Conservation (phyloP, 2,797 vertebrate species). For the Cyclopterus lumpus region DNA sequence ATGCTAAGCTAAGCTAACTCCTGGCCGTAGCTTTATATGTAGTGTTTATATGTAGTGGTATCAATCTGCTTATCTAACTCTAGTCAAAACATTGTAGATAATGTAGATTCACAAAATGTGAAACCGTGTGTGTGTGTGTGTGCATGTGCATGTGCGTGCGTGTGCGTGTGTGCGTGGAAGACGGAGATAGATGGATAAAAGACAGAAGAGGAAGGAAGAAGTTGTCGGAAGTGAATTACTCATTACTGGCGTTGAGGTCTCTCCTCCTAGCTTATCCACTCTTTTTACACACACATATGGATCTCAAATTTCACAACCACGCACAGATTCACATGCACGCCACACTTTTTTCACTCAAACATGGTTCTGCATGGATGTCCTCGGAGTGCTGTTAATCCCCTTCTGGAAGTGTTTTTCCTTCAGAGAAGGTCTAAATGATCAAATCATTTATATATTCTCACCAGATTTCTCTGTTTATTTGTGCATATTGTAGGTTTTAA, state of each 20-base stretch:
- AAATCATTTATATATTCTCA: slow-evolving; percentile 30
- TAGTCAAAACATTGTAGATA: background rate
- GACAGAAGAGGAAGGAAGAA: slow-evolving; percentile 34
- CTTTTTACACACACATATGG: slow-evolving; percentile 41
- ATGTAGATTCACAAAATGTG: background rate
- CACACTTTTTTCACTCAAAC: slow-evolving; percentile 26
- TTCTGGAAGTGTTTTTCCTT: slow-evolving; percentile 10
- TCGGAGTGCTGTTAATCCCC: slow-evolving; percentile 10
- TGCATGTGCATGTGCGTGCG: background rate
- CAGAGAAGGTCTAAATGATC: slow-evolving; percentile 37
- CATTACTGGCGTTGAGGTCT: slow-evolving; percentile 41
- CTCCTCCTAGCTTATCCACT: slow-evolving; percentile 20
- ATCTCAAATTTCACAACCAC: slow-evolving; percentile 46
- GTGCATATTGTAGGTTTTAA: slow-evolving; percentile 60
- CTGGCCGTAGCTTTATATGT: background rate
- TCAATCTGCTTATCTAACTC: background rate
- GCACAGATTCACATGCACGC: slow-evolving; percentile 12
- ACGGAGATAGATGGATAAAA: slow-evolving; percentile 30
- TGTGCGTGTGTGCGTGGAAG: background rate
- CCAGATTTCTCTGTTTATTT: slow-evolving; percentile 60
- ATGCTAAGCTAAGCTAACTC: background rate
- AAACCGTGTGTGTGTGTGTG: background rate
- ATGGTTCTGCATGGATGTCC: slow-evolving; percentile 32
- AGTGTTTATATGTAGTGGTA: too few species aligned
- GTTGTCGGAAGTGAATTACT: slow-evolving; percentile 59